Evolutionary conservation across 2,888 invertebrate genomes (phyloP), one percentile per base, ranked within the genome.

Genomic region (Lacanobia oleracea): DNA sequence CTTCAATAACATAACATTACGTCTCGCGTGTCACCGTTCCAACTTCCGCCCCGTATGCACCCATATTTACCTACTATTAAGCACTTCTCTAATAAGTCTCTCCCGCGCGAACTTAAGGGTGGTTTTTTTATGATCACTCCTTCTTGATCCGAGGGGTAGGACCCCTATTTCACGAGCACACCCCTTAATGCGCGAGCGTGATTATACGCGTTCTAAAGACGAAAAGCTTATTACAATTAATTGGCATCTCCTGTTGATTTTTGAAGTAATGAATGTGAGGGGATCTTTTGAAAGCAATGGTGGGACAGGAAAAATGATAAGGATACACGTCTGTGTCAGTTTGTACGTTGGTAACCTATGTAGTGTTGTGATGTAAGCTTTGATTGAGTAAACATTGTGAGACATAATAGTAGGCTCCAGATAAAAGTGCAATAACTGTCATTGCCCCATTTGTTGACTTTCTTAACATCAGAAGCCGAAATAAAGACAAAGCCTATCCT

Each of bases 181-280:
- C 72, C 82, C 86, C 79, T 73, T 83, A 86, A 79, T 82, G 78
- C 79, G 75, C 57, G 57, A 76, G 84, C 84, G 87, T 85, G 79
- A 86, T 87, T 85, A 87, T 84, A 84, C 79, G 82, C 84, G 83
- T 79, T 81, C 75, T 82, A 84, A 86, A 86, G 81, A 82, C 79
- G 83, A 74, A 79, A 79, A 87, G 86, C 82, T 85, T 87, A 86
- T 86, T 85, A 85, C 75, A 63, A 85, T 81, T 86, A 87, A 86
- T 86, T 86, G 86, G 79, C 79, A 72, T 78, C 77, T 77, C 67
- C 75, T 72, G 82, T 82, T 84, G 82, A 85, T 85, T 85, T 83
- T 79, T 81, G 65, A 72, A 70, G 72, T 75, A 83, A 77, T 68
- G 67, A 81, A 77, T 45, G 60, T 56, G 23, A 54, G 65, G 61